These are phyloP conservation scores for Physocephala rufipes DNA, from an alignment of 2,888 invertebrate genomes.

Conservation along the genomic window DNA sequence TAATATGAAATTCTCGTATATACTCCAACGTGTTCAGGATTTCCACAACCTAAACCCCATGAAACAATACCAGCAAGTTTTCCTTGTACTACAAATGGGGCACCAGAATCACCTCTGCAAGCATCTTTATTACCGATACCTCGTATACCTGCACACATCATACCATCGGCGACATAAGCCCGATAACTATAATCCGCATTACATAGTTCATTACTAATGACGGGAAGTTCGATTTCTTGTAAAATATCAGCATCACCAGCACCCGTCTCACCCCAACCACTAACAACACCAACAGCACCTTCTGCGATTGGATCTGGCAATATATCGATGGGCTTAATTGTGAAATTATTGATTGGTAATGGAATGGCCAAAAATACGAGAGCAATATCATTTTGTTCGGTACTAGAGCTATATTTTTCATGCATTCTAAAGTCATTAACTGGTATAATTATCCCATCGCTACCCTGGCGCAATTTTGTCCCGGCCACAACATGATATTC, in stretches of 20 bases:
- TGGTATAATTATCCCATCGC: conserved; percentile 67
- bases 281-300: conserved; percentile 48
- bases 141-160: conserved; percentile 51
- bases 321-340: conserved; percentile 48
- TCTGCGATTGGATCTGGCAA: conserved; percentile 41
- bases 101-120: conserved; percentile 58
- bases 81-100: conserved; percentile 52
- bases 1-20: conserved; percentile 52
- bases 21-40: conserved; percentile 54
- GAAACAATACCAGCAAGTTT: conserved; percentile 57
- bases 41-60: conserved; percentile 57
- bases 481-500: conserved; percentile 67
- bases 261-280: conserved; percentile 55
- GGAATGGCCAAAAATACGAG: conserved; percentile 44
- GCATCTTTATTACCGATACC: conserved; percentile 49
- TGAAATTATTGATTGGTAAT: conserved; percentile 45
- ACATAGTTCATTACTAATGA: conserved; percentile 51
- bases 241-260: conserved; percentile 50
- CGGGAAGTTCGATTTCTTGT: conserved; percentile 52
- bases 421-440: conserved; percentile 67
- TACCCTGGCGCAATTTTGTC: conserved; percentile 65
- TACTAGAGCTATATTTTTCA: conserved; percentile 63
- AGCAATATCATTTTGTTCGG: conserved; percentile 70
- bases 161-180: conserved; percentile 29
- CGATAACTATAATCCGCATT: conserved; percentile 45